phyloP scores from a whole-genome alignment of 2,113 vertebrate genomes.

The Theristicus caerulescens region DNA sequence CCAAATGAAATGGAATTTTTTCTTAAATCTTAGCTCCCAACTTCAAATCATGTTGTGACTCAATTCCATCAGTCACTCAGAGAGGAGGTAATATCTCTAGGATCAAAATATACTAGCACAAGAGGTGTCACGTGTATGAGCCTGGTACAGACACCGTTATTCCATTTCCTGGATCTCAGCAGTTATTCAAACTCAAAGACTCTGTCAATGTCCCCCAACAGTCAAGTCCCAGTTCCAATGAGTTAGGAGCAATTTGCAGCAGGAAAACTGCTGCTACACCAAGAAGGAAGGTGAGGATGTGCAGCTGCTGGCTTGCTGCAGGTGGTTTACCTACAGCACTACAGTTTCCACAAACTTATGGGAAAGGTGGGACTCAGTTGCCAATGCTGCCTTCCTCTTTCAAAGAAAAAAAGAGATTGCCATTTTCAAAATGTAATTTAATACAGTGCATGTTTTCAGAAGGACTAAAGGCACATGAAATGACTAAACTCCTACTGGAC shows the following conservation, averaged over 20 bases:
- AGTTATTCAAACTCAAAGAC: neutral
- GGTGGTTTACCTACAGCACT: neutral
- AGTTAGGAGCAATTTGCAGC: neutral
- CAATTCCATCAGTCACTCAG: neutral
- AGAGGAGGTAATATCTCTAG: neutral
- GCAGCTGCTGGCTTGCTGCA: neutral
- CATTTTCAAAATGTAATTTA: neutral
- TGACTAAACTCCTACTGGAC: neutral
- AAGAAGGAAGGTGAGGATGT: neutral
- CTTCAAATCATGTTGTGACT: neutral
- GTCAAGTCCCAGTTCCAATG: neutral
- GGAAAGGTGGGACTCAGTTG: neutral
- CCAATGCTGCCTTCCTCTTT: neutral
- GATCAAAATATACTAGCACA: neutral
- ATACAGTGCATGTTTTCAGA: neutral
- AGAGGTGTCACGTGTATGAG: neutral
- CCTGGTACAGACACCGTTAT: neutral
- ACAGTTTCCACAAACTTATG: neutral
- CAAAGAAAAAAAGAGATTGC: neutral
- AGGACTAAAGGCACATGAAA: neutral
- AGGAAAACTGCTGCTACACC: neutral
- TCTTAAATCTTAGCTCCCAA: neutral
- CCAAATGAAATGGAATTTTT: neutral
- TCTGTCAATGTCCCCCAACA: neutral
- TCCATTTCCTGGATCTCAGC: neutral